Base-by-base conservation (phyloP, 1,140 invertebrate genomes). In the Anoplolepis gracilipes region DNA sequence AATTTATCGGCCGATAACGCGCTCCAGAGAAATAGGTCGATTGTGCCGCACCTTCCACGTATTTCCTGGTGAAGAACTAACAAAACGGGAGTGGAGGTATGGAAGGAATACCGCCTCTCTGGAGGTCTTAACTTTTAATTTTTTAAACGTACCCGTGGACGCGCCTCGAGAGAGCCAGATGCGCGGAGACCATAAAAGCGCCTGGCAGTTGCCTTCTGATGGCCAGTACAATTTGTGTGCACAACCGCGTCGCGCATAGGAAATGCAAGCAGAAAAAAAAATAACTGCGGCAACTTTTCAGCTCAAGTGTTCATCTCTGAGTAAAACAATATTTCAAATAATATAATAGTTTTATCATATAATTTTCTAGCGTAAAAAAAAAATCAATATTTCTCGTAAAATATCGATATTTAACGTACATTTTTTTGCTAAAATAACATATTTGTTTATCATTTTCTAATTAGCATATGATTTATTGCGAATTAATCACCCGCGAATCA, bases 81-180 rank as follows among this genome's bases (percentile, higher is more conserved):
- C 77, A 61, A 87, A 84, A 72, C 30, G 22, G 36, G 22, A 28
- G 46, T 19, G 16, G 46, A 49, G 4, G 16, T 49, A 33, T 22
- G 53, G 64, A 13, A 16, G 65, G 25, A 49, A 49, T 19, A 49
- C 25, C 11, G 28, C 13, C 28, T 30, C 76, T 61, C 69, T 11
- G 7, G 62, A 67, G 55, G 33, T 49, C 59, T 84, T 84, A 75
- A 87, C 22, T 64, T 84, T 87, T 76, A 84, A 88, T 70, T 87
- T 87, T 70, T 87, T 22, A 70, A 76, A 57, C 69, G 46, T 61
- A 49, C 11, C 30, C 85, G 5, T 22, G 33, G 65, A 57, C 46
- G 57, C 39, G 6, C 33, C 64, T 87, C 55, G 7, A 8, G 42
- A 62, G 78, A 76, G 67, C 59, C 39, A 59, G 39, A 57, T 64